These are phyloP conservation scores for Ethmia dodecea DNA, from an alignment of 2,888 invertebrate species.

Conservation along the genomic window DNA sequence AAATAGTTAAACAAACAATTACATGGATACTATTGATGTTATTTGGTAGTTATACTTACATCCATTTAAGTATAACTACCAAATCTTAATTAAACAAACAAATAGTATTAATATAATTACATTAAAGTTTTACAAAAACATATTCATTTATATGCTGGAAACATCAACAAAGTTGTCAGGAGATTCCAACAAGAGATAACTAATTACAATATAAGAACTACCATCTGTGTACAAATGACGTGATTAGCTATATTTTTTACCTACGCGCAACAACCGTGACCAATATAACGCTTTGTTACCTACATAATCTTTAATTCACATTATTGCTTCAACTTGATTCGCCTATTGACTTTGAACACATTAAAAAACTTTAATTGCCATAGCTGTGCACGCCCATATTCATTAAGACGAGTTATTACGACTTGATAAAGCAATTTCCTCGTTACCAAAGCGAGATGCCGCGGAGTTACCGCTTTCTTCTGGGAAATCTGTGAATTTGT, in stretches of 20 bases:
- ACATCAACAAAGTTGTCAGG: neutral
- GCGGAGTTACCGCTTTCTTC: slow-evolving; percentile 27
- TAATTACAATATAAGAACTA: slow-evolving; percentile 3
- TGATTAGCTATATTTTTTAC: slow-evolving; percentile 12
- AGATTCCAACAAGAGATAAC: slow-evolving; percentile 3
- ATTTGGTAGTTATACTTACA: neutral
- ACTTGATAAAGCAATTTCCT: slow-evolving; percentile 39
- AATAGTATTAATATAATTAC: too few species aligned
- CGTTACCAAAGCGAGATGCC: slow-evolving; percentile 14
- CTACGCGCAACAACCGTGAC: slow-evolving; percentile 19
- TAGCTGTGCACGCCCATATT: slow-evolving; percentile 29
- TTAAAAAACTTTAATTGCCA: slow-evolving; percentile 15
- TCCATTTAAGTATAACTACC: too few species aligned
- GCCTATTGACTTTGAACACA: slow-evolving; percentile 20
- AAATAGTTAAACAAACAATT: slow-evolving; percentile 10
- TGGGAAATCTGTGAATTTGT: slow-evolving; percentile 59
- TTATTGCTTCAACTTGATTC: slow-evolving; percentile 23
- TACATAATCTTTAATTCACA: slow-evolving; percentile 28
- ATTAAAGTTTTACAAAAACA: neutral
- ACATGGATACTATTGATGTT: neutral
- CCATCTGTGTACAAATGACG: slow-evolving; percentile 8
- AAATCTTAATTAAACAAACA: too few species aligned
- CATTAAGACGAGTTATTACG: slow-evolving; percentile 32
- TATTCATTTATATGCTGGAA: too few species aligned
- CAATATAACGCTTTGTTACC: slow-evolving; percentile 29